Conservation (phyloP, 2,113 vertebrate genomes). For the Sphyrna mokarran region DNA sequence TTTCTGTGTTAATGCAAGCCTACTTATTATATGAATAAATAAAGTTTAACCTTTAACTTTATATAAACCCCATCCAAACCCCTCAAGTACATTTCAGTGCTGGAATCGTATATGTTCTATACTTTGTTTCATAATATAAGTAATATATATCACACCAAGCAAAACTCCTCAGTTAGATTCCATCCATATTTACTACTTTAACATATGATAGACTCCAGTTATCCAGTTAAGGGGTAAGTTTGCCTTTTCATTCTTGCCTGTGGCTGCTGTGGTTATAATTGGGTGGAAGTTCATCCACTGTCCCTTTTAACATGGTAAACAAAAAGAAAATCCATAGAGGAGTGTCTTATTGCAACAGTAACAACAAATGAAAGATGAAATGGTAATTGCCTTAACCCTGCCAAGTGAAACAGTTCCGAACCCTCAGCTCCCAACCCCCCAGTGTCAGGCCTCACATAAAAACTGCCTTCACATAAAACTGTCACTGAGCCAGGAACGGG, state of each 20-base stretch:
- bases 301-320: not conserved
- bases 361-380: not conserved
- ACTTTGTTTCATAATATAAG: not conserved
- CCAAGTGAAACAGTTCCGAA: conserved; percentile 18
- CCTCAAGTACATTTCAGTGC: not conserved
- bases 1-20: too few relatives aligned
- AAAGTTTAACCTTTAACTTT: not conserved
- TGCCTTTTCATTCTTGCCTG: not conserved
- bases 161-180: not conserved
- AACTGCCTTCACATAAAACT: not conserved
- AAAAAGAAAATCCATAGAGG: not conserved
- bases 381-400: not conserved
- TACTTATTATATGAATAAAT: too few relatives aligned
- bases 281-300: not conserved
- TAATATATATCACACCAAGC: not conserved
- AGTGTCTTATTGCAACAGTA: not conserved
- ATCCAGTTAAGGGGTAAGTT: not conserved
- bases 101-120: not conserved
- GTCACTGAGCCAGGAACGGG: conserved; percentile 2
- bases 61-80: not conserved
- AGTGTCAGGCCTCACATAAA: not conserved
- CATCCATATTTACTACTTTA: not conserved
- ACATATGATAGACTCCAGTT: not conserved
- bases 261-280: not conserved
- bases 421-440: conserved; percentile 8